phyloP scores from a whole-genome alignment of 2,888 invertebrate genomes.

The Leucozona laternaria region DNA sequence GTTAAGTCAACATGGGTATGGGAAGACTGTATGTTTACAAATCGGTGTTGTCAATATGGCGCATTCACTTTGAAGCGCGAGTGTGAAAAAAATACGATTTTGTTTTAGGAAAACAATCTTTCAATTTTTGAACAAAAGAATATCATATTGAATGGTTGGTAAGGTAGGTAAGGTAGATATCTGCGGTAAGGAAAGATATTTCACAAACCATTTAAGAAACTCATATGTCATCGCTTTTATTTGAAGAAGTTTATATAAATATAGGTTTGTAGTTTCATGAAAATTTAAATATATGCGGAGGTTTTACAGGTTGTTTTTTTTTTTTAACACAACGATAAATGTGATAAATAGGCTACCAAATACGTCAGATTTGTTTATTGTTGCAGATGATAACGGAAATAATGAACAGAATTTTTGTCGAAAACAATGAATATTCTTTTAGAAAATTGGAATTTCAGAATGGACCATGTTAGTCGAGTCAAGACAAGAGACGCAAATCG shows the following conservation, averaged over 20 bases:
- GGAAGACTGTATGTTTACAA: constrained; percentile 45
- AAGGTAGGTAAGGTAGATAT: background rate
- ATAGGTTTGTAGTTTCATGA: too few species aligned
- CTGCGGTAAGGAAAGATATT: background rate
- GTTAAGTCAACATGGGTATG: constrained; percentile 47
- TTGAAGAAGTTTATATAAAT: background rate
- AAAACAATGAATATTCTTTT: too few species aligned
- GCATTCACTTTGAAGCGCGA: constrained; percentile 59
- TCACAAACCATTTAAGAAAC: background rate
- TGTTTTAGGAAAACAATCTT: constrained; percentile 13
- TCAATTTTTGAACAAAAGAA: constrained; percentile 9
- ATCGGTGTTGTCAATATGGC: constrained; percentile 69
- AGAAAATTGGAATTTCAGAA: too few species aligned
- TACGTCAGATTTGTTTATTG: too few species aligned
- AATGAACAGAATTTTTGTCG: too few species aligned
- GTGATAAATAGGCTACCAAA: too few species aligned
- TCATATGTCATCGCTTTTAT: background rate
- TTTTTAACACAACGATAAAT: too few species aligned
- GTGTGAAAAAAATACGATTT: constrained; percentile 48
- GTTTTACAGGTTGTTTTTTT: too few species aligned
- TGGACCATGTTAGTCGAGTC: too few species aligned
- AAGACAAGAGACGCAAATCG: too few species aligned
- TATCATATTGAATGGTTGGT: background rate
- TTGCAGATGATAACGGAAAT: too few species aligned
- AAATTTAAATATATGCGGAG: too few species aligned